A percentile compares a stretch with the other conserved stretches of the same genome.
These are phyloP conservation scores for Nymphalis io DNA, from an alignment of 1,140 invertebrate genomes.

Conservation along the genomic window DNA sequence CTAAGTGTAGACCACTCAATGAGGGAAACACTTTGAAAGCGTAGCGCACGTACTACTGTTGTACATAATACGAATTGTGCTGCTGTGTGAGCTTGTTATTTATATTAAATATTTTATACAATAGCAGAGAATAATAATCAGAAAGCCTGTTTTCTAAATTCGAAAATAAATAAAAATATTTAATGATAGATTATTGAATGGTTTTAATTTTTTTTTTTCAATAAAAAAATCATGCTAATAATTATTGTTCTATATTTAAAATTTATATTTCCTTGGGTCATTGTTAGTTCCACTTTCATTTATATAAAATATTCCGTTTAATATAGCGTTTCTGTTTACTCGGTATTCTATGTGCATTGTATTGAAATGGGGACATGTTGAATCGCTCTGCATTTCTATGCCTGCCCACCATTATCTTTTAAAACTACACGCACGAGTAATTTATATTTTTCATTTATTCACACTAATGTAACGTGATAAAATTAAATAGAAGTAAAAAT, in stretches of 20 bases:
- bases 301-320: constrained; percentile 17
- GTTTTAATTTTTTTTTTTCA: no score
- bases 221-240: no score
- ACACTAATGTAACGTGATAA: constrained; percentile 1
- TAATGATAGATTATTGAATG: no score
- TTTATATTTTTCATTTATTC: constrained; percentile 21
- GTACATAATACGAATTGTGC: neutral
- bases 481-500: neutral
- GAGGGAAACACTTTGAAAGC: constrained; percentile 1
- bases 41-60: neutral
- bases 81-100: neutral
- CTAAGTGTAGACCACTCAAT: neutral
- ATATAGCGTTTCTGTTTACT: constrained; percentile 17
- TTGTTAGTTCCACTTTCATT: neutral
- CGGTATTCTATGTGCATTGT: constrained; percentile 31
- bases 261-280: no score
- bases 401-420: constrained; percentile 34
- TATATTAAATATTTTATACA: neutral
- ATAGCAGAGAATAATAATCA: no score
- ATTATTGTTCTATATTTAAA: no score
- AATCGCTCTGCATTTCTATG: constrained; percentile 36
- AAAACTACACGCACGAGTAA: constrained; percentile 23
- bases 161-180: no score
- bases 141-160: no score
- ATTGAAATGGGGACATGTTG: constrained; percentile 35